Percentiles rank a stretch among this genome's conserved stretches.
These are phyloP conservation scores for Unio delphinus DNA, from an alignment of 2,888 invertebrate species.

Conservation along the genomic window DNA sequence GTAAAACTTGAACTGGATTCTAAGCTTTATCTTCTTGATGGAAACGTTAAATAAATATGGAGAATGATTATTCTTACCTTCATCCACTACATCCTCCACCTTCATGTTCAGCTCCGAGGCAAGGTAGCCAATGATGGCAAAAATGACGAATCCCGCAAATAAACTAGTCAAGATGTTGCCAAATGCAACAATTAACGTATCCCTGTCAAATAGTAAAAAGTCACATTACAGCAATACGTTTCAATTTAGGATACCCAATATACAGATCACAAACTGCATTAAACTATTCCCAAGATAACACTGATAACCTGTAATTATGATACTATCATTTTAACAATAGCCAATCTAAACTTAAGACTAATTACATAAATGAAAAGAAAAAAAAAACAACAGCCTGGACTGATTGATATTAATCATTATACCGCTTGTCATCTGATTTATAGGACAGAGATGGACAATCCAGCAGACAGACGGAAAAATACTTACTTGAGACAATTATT, in stretches of 20 bases:
- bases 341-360: too few species aligned
- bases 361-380: too few species aligned
- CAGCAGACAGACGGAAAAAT: not conserved
- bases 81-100: slow-evolving; percentile 65
- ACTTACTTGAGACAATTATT: slow-evolving; percentile 69
- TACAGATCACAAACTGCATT: too few species aligned
- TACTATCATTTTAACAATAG: too few species aligned
- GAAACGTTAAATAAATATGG: not conserved
- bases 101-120: slow-evolving; percentile 63
- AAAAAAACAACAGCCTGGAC: too few species aligned
- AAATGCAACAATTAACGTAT: slow-evolving; percentile 65
- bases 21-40: not conserved
- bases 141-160: slow-evolving; percentile 70
- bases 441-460: not conserved
- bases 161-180: slow-evolving; percentile 67
- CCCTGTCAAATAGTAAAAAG: slow-evolving; percentile 42
- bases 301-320: too few species aligned
- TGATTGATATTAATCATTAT: too few species aligned
- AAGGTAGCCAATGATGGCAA: slow-evolving; percentile 68
- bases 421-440: too few species aligned
- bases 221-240: not conserved
- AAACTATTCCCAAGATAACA: too few species aligned
- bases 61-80: slow-evolving; percentile 46
- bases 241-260: too few species aligned
- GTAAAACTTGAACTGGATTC: too few species aligned